Evolutionary conservation across 2,113 vertebrate species (phyloP), one percentile per base, ranked within the genome.

Genomic region (Rhinolophus sinicus): DNA sequence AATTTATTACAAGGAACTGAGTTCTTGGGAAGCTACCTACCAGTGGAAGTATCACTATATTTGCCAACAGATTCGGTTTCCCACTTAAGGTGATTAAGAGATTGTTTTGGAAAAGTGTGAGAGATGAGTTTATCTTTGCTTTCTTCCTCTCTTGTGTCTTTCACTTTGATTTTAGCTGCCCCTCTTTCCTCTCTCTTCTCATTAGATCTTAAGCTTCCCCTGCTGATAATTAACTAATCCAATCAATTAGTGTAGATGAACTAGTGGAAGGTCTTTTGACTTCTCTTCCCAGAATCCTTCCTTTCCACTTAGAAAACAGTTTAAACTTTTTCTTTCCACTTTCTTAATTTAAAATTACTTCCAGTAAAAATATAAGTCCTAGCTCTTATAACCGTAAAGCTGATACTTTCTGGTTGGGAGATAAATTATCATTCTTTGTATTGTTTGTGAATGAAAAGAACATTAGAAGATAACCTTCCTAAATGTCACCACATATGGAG

Each of bases 51-150:
- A n/a, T 58, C 82, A 35, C 18, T 73, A 4, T 28, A 70, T 82
- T 95, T 95, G 76, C 38, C 58, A 64, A 33, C 13, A 44, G 60
- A 72, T n/a, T 90, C 44, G n/a, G 60, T 73, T 94, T 95, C 58
- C 38, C 28, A 67, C 40, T 54, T 56, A 54, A 81, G 65, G 12
- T 62, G 52, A 56, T 77, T 62, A 83, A 88, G 65, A 67, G 4
- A 33, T 81, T 86, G 44, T 92, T 62, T 18, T 28, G 50, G 84
- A 62, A 97, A 92, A 52, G 77, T 82, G 28, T 93, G 67, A 81
- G 83, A 73, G 52, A 24, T 19, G 38, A 64, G 38, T 80, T n/a
- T 80, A 30, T 67, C 38, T 62, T 62, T 72, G n/a, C 54, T 35
- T 62, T 67, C 67, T 38, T 40, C 13, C 8, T 70, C 30, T 87